Evolutionary conservation across 2,797 vertebrate species (phyloP).

Genomic region (Scolopax bukidnonensis): DNA sequence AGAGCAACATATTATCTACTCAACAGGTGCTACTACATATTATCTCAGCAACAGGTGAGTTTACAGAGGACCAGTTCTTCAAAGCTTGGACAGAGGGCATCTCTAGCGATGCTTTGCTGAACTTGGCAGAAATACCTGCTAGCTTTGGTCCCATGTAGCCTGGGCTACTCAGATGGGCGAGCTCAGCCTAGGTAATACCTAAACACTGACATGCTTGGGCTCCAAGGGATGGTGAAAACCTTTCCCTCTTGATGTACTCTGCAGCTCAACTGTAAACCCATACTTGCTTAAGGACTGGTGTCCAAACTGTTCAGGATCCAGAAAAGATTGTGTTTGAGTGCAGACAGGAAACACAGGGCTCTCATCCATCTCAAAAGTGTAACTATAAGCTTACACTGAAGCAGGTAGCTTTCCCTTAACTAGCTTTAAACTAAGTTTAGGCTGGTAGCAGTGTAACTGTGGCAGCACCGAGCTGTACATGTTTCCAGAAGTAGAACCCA

Average conservation of each 20-base stretch:
- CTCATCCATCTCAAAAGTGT: neutral
- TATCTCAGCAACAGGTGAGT: neutral
- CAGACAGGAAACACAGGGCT: neutral
- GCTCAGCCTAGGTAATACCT: neutral
- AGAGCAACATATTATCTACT: neutral
- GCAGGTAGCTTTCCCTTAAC: neutral
- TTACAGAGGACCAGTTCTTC: neutral
- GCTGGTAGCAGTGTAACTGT: neutral
- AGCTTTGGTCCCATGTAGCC: neutral
- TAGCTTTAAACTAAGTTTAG: neutral
- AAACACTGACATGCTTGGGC: neutral
- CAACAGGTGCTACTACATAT: too few species aligned
- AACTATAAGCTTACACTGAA: neutral
- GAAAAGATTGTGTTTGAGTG: neutral
- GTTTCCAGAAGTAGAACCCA: neutral
- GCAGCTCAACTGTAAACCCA: neutral
- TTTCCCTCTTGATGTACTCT: neutral
- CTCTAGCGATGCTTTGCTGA: neutral
- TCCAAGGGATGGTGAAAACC: neutral
- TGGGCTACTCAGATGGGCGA: neutral
- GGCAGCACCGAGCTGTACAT: accelerated
- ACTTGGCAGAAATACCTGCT: neutral
- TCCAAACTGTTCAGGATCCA: neutral
- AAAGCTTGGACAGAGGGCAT: neutral
- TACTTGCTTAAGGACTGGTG: neutral